Percentiles rank a stretch among this genome's conserved stretches.
These are phyloP conservation scores for Pycnonotus jocosus DNA, from an alignment of 2,113 vertebrate genomes.

Conservation along the genomic window DNA sequence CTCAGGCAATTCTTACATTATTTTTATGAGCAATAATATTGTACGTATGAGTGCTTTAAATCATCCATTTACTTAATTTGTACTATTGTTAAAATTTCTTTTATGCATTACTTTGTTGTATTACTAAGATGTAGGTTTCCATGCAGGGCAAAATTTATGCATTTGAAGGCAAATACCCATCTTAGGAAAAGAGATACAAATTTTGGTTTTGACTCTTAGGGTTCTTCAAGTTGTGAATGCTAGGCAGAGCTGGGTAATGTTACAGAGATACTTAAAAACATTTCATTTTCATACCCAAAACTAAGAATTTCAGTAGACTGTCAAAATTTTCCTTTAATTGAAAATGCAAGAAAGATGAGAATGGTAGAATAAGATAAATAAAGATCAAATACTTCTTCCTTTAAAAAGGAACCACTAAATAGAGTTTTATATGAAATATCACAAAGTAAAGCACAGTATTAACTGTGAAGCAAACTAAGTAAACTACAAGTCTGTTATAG, in stretches of 20 bases:
- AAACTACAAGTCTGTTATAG: background rate
- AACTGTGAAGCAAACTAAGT: background rate
- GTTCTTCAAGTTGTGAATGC: background rate
- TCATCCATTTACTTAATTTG: background rate
- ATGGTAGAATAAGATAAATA: background rate
- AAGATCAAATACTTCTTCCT: background rate
- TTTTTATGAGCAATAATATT: background rate
- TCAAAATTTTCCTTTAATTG: background rate
- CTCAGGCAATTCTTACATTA: background rate
- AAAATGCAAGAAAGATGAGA: background rate
- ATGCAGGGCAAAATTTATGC: background rate
- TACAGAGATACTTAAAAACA: background rate
- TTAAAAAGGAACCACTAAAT: background rate
- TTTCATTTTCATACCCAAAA: background rate
- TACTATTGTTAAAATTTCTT: background rate
- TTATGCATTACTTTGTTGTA: background rate
- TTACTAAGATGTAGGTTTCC: background rate
- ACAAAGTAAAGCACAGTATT: background rate
- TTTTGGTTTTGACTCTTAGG: background rate
- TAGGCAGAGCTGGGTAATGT: background rate
- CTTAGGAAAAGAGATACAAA: background rate
- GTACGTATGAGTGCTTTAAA: background rate
- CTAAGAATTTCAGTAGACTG: background rate
- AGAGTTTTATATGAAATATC: background rate
- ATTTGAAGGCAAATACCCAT: background rate